Evolutionary conservation across 1,140 invertebrate species (phyloP), one percentile per base, ranked within the genome.

Genomic region (Neelides sp.): DNA sequence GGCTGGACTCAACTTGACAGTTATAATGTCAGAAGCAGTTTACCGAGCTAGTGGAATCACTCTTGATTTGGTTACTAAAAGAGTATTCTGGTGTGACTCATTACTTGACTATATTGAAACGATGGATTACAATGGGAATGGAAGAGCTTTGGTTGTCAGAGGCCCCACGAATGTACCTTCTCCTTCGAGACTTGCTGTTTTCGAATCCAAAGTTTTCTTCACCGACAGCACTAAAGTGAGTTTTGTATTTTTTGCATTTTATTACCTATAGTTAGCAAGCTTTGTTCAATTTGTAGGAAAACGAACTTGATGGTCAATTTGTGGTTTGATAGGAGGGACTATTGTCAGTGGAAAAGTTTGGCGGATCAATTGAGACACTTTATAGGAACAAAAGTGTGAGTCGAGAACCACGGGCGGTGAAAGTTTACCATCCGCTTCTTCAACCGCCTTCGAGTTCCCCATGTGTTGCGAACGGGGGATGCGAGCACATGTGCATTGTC

Each of bases 401-500:
- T 20, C 70, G 82, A 37, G 87, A 92, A 57, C 85, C 87, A 0
- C 85, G 82, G 63, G 85, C 80, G 4, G 78, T 94, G 8, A 85
- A 85, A 58, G 79, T 82, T 0, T 73, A 89, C 20, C 86, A 92
- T 66, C 70, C 75, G 0, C 64, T 91, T 0, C 76, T 80, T 28
- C 89, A 94, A 63, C 78, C 79, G 0, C 69, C 70, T 4, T 63
- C 67, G 66, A 55, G 54, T 56, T 64, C 41, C 51, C 92, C 93
- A 0, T 98, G 95, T 62, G 83, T 83, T 1, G 77, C 74, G 52
- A 86, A 93, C 60, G 89, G 88, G 0, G 83, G 82, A 0, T 98
- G 95, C 69, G 78, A 91, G 42, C 92, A 98, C 59, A 83, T 98
- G 80, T 98, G 95, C 64, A 84, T 97, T 26, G 76, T 97, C 0